Conservation (phyloP, 2,888 invertebrate species). For the Megamerina dolium region DNA sequence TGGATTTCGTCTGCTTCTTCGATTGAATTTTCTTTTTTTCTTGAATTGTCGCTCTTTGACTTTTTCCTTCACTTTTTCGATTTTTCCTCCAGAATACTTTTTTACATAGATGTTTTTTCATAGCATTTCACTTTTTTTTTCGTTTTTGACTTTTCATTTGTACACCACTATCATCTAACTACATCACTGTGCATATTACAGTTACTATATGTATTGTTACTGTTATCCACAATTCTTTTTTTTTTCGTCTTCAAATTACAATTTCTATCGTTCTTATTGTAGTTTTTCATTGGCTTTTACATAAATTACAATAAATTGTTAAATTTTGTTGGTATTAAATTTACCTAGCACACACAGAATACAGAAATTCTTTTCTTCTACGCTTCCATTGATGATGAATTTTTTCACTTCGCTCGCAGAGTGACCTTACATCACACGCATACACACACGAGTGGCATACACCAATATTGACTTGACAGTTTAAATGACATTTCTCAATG, state of each 20-base stretch:
- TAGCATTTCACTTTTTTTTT: conserved; percentile 22
- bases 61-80: conserved; percentile 16
- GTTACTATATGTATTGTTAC: too few species aligned
- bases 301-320: too few species aligned
- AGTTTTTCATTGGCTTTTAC: too few species aligned
- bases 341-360: conserved; percentile 46
- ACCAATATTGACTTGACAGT: conserved; percentile 12
- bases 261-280: too few species aligned
- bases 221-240: too few species aligned
- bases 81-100: conserved; percentile 18
- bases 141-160: conserved; percentile 13
- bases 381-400: conserved; percentile 33
- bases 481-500: conserved; percentile 3
- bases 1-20: conserved; percentile 20
- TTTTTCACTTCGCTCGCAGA: conserved; percentile 32
- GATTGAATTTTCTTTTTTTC: conserved; percentile 10
- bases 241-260: too few species aligned
- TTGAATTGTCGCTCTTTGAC: conserved; percentile 19
- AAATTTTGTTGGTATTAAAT: conserved; percentile 18
- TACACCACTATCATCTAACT: too few species aligned
- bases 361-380: conserved; percentile 43
- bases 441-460: conserved; percentile 27
- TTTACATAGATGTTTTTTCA: conserved; percentile 22
- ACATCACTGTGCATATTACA: too few species aligned
- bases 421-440: conserved; percentile 40